phyloP scores from a whole-genome alignment of 2,888 invertebrate genomes.

The Melanargia galathea region DNA sequence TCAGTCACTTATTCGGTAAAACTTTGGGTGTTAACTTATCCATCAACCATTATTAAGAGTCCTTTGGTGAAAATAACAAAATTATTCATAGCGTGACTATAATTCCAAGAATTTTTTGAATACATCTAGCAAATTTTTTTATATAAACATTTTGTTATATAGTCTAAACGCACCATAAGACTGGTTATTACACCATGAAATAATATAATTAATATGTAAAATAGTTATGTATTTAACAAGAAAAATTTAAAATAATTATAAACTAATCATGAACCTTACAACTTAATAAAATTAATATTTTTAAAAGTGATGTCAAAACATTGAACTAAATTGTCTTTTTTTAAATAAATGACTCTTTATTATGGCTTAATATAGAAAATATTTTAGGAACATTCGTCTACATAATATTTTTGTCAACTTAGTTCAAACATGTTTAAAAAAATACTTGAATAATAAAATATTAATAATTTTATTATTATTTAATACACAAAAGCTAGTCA shows the following conservation, averaged over 20 bases:
- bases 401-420: not conserved
- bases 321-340: constrained; percentile 7
- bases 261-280: constrained; percentile 3
- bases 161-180: not conserved
- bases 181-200: too few species aligned
- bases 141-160: too few species aligned
- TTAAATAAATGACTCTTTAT: constrained; percentile 25
- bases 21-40: not conserved
- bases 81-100: not conserved
- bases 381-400: constrained; percentile 7
- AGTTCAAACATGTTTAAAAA: not conserved
- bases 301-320: constrained; percentile 14
- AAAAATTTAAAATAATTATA: not conserved
- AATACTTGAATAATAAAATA: not conserved
- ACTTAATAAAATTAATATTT: constrained; percentile 7
- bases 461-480: not conserved
- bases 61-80: not conserved
- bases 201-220: too few species aligned
- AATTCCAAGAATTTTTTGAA: too few species aligned
- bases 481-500: too few species aligned
- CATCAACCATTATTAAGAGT: too few species aligned
- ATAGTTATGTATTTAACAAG: not conserved
- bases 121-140: too few species aligned
- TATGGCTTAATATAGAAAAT: constrained; percentile 25
- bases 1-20: not conserved